Evolutionary conservation across 1,140 invertebrate genomes (phyloP).

Genomic region (Caenorhabditis inopinata): DNA sequence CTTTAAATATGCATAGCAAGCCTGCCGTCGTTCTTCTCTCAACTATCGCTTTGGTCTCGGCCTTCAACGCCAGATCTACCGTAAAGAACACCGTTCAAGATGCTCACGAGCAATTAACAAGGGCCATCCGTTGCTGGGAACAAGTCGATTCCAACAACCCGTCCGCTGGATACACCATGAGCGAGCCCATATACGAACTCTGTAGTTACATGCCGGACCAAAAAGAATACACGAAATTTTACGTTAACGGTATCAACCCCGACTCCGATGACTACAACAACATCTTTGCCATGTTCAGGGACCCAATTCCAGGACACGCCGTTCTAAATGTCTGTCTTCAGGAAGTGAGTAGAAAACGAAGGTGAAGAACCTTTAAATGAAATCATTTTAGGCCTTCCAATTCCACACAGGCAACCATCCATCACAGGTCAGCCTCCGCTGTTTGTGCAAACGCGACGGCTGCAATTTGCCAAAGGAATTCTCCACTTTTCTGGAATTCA

Average conservation of each 20-base stretch:
- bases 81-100: slow-evolving; percentile 5
- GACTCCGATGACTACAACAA: not conserved
- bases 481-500: slow-evolving; percentile 2
- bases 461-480: slow-evolving; percentile 19
- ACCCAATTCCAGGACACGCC: not conserved
- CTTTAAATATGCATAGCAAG: not conserved
- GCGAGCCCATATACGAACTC: slow-evolving; percentile 1
- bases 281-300: not conserved
- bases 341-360: not conserved
- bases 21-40: not conserved
- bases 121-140: not conserved
- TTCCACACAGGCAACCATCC: not conserved
- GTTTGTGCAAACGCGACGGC: not conserved
- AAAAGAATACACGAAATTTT: not conserved
- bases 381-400: slow-evolving; percentile 1
- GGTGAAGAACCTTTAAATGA: no score
- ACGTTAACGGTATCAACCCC: not conserved
- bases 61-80: not conserved
- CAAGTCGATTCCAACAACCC: not conserved
- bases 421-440: not conserved
- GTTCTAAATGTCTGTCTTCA: not conserved
- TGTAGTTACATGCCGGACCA: not conserved
- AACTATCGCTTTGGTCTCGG: not conserved
- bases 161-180: not conserved
- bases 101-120: not conserved